These are phyloP conservation scores for Nesidiocoris tenuis DNA, from an alignment of 2,888 invertebrate genomes.

Conservation along the genomic window DNA sequence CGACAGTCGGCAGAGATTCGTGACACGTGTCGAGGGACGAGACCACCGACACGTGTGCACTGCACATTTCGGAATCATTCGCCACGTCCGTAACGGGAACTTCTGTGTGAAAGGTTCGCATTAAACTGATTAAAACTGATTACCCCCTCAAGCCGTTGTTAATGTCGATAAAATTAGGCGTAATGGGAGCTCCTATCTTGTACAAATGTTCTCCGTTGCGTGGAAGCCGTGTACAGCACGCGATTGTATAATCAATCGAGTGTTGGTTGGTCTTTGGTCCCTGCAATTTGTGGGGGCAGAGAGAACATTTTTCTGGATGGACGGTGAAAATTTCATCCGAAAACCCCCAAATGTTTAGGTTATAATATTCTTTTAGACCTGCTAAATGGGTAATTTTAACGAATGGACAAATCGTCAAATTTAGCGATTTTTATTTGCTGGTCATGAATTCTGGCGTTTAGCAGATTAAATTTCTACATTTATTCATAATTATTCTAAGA, in stretches of 20 bases:
- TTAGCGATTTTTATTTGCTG: no score
- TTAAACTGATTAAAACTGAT: slow-evolving; percentile 29
- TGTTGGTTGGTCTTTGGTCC: neutral
- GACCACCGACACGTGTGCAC: slow-evolving; percentile 18
- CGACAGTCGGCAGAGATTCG: neutral
- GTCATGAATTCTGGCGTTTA: neutral
- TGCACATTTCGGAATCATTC: neutral
- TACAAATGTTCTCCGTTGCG: neutral
- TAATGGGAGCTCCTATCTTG: neutral
- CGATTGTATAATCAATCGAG: slow-evolving; percentile 15
- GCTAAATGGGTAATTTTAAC: neutral
- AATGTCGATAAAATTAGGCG: slow-evolving; percentile 14
- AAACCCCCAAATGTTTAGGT: neutral
- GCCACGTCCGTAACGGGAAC: neutral
- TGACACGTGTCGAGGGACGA: neutral
- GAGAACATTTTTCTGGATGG: neutral
- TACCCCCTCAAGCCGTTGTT: neutral
- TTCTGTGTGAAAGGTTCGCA: neutral
- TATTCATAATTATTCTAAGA: no score
- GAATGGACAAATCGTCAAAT: slow-evolving; percentile 7
- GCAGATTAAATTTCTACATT: neutral
- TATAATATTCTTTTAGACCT: neutral
- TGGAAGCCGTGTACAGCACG: neutral
- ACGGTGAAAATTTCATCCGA: neutral
- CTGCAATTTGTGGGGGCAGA: neutral